These are phyloP conservation scores for Agonopterix heracliana DNA, from an alignment of 2,888 invertebrate genomes.

Conservation along the genomic window DNA sequence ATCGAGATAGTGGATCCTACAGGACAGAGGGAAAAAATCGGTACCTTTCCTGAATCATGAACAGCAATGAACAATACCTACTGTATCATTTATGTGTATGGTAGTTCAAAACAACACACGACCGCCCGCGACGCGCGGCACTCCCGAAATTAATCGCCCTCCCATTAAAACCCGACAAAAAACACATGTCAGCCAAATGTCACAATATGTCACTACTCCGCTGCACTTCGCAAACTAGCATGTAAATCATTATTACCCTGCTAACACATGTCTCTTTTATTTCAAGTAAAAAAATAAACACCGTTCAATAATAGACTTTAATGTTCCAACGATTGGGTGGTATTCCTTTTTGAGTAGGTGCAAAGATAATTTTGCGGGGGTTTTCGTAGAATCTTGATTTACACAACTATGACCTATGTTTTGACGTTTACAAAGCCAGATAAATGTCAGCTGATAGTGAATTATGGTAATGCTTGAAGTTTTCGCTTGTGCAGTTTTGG, in stretches of 20 bases:
- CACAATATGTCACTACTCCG: conserved; percentile 4
- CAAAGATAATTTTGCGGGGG: background rate
- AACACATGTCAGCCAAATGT: conserved; percentile 3
- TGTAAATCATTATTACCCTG: conserved; percentile 6
- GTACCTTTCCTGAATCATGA: too few species aligned
- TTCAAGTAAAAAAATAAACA: background rate
- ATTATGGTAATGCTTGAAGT: background rate
- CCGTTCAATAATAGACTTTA: too few species aligned
- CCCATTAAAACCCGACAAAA: background rate
- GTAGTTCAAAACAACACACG: too few species aligned
- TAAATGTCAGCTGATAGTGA: conserved; percentile 2
- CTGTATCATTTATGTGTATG: too few species aligned
- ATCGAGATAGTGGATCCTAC: too few species aligned
- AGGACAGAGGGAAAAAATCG: too few species aligned
- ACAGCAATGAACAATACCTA: too few species aligned
- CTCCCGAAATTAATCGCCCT: background rate
- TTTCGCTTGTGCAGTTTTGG: too few species aligned
- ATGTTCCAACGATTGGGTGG: too few species aligned
- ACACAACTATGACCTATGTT: conserved; percentile 4
- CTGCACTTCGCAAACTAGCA: conserved; percentile 5
- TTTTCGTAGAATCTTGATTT: conserved; percentile 6
- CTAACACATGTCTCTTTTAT: background rate
- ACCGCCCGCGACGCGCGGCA: background rate
- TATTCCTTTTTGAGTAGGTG: background rate
- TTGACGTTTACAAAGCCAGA: conserved; percentile 2